These are phyloP conservation scores for Leptinotarsa juncta DNA, from an alignment of 2,888 invertebrate genomes.

Conservation along the genomic window DNA sequence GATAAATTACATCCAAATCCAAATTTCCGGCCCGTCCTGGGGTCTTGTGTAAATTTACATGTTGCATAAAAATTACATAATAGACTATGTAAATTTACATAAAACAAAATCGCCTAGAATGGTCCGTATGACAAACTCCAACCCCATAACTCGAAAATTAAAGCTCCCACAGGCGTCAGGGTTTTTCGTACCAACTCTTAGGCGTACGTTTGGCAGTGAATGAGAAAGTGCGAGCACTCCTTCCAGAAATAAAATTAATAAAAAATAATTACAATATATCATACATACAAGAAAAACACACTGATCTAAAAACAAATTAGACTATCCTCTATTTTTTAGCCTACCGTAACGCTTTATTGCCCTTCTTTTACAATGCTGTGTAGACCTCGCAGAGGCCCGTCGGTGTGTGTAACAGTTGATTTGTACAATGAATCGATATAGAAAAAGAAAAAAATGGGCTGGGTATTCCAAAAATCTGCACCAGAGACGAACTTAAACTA, in stretches of 20 bases:
- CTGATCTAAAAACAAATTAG: conserved; percentile 59
- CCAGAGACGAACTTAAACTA: conserved; percentile 63
- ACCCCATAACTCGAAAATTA: background rate
- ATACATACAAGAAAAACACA: conserved; percentile 58
- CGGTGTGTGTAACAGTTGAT: conserved; percentile 45
- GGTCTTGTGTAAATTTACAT: background rate
- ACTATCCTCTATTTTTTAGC: conserved; percentile 58
- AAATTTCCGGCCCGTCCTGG: too few relatives aligned
- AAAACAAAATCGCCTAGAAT: background rate
- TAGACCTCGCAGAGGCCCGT: background rate
- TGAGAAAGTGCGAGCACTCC: conserved; percentile 50
- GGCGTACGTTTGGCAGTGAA: conserved; percentile 55
- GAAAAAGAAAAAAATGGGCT: conserved; percentile 26
- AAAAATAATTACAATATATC: conserved; percentile 55
- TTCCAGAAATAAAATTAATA: conserved; percentile 49
- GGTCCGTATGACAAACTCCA: too few relatives aligned
- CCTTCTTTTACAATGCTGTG: conserved; percentile 51
- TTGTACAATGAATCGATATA: conserved; percentile 54
- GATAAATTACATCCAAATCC: background rate
- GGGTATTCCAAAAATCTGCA: conserved; percentile 32
- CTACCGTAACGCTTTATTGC: conserved; percentile 60
- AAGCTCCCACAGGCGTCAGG: conserved; percentile 15
- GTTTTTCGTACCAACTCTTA: conserved; percentile 35
- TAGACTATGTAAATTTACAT: background rate
- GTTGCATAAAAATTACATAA: background rate